Evolutionary conservation across 2,888 invertebrate species (phyloP).

Genomic region (Apodemia mormo): DNA sequence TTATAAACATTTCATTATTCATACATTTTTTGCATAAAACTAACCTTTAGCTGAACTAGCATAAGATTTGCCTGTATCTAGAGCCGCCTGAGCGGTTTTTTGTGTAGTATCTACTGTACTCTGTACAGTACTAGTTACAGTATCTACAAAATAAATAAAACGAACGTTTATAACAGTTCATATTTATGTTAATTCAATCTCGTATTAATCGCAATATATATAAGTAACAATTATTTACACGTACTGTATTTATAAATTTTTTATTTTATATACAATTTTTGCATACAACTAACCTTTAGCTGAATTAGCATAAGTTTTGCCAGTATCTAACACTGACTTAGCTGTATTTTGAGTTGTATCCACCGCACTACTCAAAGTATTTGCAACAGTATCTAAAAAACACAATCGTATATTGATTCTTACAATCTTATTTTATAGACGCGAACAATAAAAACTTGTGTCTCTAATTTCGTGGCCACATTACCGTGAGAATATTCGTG

Average conservation of each 20-base stretch:
- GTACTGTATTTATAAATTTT: background rate
- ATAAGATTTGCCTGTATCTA: slow-evolving; percentile 50
- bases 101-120: slow-evolving; percentile 52
- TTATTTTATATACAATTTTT: slow-evolving; percentile 28
- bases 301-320: slow-evolving; percentile 52
- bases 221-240: slow-evolving; percentile 26
- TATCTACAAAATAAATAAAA: slow-evolving; percentile 43
- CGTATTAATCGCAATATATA: slow-evolving; percentile 33
- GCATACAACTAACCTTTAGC: slow-evolving; percentile 45
- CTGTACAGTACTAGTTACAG: slow-evolving; percentile 44
- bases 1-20: slow-evolving; percentile 22
- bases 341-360: slow-evolving; percentile 51
- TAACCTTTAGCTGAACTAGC: slow-evolving; percentile 48
- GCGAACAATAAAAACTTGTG: no score
- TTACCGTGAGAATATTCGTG: no score
- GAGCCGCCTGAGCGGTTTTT: slow-evolving; percentile 52
- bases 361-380: slow-evolving; percentile 52
- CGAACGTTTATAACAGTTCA: background rate
- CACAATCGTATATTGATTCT: background rate
- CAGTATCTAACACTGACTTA: slow-evolving; percentile 52
- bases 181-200: no score
- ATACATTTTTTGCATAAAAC: slow-evolving; percentile 14
- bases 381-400: slow-evolving; percentile 58
- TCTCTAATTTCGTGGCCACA: no score
- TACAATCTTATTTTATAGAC: no score